Conservation (phyloP, 2,888 invertebrate genomes). For the Erebia epiphron region DNA sequence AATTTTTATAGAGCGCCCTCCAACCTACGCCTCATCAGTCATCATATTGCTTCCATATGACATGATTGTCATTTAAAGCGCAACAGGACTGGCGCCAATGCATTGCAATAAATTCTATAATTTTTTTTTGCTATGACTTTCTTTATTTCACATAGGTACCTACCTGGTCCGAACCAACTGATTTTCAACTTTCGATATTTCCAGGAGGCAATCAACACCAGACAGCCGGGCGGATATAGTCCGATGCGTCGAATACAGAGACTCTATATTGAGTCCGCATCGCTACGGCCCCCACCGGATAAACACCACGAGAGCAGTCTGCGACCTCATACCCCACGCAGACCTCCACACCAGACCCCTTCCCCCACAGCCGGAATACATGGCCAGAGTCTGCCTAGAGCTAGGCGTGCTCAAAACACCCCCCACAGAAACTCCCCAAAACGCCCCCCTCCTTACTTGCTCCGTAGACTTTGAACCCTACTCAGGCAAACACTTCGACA, state of each 20-base stretch:
- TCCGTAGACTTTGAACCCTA: slow-evolving; percentile 69
- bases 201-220: slow-evolving; percentile 62
- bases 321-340: slow-evolving; percentile 69
- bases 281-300: slow-evolving; percentile 52
- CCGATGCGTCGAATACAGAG: slow-evolving; percentile 74
- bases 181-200: neutral
- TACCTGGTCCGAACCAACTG: too few species aligned
- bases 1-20: too few species aligned
- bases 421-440: slow-evolving; percentile 44
- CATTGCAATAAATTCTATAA: too few species aligned
- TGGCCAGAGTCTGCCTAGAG: slow-evolving; percentile 82
- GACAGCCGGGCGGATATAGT: slow-evolving; percentile 77
- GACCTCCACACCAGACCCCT: slow-evolving; percentile 15
- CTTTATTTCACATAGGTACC: too few species aligned
- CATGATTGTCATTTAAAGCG: too few species aligned
- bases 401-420: slow-evolving; percentile 68
- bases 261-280: slow-evolving; percentile 55
- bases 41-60: too few species aligned
- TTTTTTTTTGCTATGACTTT: too few species aligned
- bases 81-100: too few species aligned
- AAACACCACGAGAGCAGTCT: slow-evolving; percentile 59
- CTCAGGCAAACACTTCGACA: slow-evolving; percentile 58
- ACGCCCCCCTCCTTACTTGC: slow-evolving; percentile 58
- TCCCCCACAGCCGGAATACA: slow-evolving; percentile 54
- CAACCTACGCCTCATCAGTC: too few species aligned